Evolutionary conservation across 2,888 invertebrate species (phyloP).

Genomic region (Lepeophtheirus nordmannii): DNA sequence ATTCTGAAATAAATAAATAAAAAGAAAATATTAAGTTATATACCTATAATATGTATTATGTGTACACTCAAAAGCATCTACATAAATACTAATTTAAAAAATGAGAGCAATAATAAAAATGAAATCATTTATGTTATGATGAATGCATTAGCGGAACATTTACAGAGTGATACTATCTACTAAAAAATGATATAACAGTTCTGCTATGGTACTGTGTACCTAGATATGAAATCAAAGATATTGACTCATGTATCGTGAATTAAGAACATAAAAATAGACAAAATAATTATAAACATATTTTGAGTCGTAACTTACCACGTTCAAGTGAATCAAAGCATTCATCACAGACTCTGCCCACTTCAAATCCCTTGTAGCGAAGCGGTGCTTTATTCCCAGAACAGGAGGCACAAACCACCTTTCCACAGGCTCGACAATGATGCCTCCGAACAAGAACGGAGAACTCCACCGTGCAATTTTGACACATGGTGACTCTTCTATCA

Average conservation of each 20-base stretch:
- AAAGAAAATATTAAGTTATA: neutral
- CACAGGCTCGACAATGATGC: conserved; percentile 51
- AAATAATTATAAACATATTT: too few species aligned
- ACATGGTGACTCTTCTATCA: conserved; percentile 46
- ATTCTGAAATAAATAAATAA: conserved; percentile 28
- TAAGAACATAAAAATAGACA: too few species aligned
- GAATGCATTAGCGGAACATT: too few species aligned
- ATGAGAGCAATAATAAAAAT: neutral
- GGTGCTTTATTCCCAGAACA: conserved; percentile 45
- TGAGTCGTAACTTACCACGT: neutral
- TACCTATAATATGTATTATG: conserved; percentile 25
- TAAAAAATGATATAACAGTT: too few species aligned
- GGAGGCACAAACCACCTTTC: conserved; percentile 47
- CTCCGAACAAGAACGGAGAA: conserved; percentile 49
- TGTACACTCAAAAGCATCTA: neutral
- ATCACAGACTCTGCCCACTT: conserved; percentile 41
- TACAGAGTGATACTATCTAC: too few species aligned
- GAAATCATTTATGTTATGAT: neutral
- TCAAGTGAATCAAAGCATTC: conserved; percentile 38
- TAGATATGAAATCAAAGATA: too few species aligned
- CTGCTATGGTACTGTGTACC: too few species aligned
- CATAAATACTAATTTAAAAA: neutral
- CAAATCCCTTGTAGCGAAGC: conserved; percentile 39
- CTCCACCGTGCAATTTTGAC: conserved; percentile 46
- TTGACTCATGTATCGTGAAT: too few species aligned